Evolutionary conservation across 2,888 invertebrate species (phyloP).

Genomic region (Tachina fera): DNA sequence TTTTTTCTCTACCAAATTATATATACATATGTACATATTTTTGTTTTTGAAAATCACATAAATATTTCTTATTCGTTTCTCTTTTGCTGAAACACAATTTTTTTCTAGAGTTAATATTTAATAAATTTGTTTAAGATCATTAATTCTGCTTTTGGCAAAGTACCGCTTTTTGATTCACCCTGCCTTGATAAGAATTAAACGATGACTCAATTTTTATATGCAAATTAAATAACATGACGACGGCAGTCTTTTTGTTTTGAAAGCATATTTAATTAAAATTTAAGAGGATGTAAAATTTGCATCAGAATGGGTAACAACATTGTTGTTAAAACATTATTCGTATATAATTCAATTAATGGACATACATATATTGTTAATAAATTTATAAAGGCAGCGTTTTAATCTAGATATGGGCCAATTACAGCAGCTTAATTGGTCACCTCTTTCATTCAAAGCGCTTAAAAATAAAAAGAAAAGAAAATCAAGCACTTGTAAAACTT

Average conservation of each 20-base stretch:
- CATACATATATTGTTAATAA: neutral
- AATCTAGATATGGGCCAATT: neutral
- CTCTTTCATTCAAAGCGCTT: neutral
- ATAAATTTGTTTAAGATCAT: constrained; percentile 63
- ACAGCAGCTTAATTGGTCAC: neutral
- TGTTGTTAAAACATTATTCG: neutral
- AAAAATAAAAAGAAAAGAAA: neutral
- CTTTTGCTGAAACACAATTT: constrained; percentile 3
- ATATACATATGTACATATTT: too few relatives aligned
- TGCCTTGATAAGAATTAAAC: neutral
- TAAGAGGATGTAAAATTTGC: constrained; percentile 13
- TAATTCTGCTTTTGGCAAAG: constrained; percentile 24
- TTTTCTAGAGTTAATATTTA: constrained; percentile 43
- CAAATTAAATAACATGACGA: constrained; percentile 31
- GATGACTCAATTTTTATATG: constrained; percentile 54
- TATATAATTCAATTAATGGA: neutral
- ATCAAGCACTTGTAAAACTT: neutral
- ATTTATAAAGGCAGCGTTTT: neutral
- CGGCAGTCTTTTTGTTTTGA: constrained; percentile 3
- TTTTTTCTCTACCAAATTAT: constrained; percentile 31
- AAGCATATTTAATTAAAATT: constrained; percentile 39
- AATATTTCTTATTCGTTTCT: neutral
- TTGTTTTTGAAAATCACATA: too few relatives aligned
- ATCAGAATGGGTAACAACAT: neutral
- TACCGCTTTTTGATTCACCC: constrained; percentile 32